Percentiles rank a stretch among this genome's conserved stretches.
These are phyloP conservation scores for Hydrotaea diabolus DNA, from an alignment of 2,888 invertebrate species.

Conservation along the genomic window DNA sequence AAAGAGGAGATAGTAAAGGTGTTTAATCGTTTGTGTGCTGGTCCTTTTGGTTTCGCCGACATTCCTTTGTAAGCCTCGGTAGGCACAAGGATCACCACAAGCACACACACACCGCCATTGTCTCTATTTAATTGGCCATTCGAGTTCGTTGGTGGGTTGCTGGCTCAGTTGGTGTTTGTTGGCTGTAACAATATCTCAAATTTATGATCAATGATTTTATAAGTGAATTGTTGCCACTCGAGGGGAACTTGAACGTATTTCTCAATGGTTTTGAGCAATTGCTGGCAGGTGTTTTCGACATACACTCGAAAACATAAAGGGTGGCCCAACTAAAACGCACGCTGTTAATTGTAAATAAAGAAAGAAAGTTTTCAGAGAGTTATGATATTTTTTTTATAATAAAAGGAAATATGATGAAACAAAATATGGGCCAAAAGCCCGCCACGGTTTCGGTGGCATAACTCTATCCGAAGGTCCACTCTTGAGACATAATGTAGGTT, in stretches of 20 bases:
- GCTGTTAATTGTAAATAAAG: no score
- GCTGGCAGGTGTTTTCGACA: background rate
- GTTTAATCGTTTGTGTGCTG: constrained; percentile 46
- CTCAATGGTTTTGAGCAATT: background rate
- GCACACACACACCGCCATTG: background rate
- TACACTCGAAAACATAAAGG: background rate
- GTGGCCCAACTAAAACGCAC: no score
- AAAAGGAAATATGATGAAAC: no score
- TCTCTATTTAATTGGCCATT: constrained; percentile 17
- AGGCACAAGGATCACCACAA: constrained; percentile 3
- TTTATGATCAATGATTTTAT: constrained; percentile 35
- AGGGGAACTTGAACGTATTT: constrained; percentile 30
- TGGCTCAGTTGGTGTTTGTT: background rate
- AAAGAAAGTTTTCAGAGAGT: no score
- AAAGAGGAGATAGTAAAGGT: constrained; percentile 30
- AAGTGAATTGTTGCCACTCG: constrained; percentile 24
- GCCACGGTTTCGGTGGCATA: no score
- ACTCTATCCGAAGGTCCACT: no score
- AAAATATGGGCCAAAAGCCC: no score
- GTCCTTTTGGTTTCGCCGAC: no score
- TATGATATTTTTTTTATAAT: no score
- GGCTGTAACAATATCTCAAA: constrained; percentile 25
- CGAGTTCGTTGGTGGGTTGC: background rate
- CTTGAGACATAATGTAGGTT: no score
- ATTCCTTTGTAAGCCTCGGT: constrained; percentile 23